These are phyloP conservation scores for Meganola albula DNA, from an alignment of 2,888 invertebrate species.

Conservation along the genomic window DNA sequence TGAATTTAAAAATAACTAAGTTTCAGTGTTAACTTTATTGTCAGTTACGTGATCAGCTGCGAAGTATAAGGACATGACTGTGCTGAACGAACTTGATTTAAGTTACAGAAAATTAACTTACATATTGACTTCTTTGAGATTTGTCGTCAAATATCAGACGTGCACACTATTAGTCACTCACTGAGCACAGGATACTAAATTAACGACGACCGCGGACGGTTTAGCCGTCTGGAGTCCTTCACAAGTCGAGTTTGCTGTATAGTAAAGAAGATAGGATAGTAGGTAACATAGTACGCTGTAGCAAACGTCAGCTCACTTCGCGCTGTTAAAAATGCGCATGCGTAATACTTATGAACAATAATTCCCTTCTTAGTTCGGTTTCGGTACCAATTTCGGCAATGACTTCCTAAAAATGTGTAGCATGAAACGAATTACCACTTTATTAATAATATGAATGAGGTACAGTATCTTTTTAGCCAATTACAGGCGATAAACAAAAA, in stretches of 20 bases:
- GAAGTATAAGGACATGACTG: constrained; percentile 16
- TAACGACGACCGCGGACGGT: constrained; percentile 25
- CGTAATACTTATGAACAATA: too few species aligned
- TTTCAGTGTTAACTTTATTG: constrained; percentile 30
- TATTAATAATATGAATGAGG: too few species aligned
- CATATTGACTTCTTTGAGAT: too few species aligned
- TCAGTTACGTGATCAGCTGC: constrained; percentile 30
- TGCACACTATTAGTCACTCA: constrained; percentile 11
- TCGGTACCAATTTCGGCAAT: too few species aligned
- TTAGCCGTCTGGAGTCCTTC: constrained; percentile 19
- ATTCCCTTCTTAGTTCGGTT: too few species aligned
- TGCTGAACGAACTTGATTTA: too few species aligned
- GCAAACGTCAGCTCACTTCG: constrained; percentile 49
- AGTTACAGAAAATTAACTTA: constrained; percentile 13
- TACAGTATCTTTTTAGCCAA: too few species aligned
- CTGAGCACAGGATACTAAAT: constrained; percentile 23
- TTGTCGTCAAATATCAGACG: constrained; percentile 12
- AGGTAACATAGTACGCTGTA: too few species aligned
- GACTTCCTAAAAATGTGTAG: too few species aligned
- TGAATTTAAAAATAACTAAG: constrained; percentile 8
- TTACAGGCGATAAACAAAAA: too few species aligned
- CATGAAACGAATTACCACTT: too few species aligned
- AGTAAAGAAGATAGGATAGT: too few species aligned
- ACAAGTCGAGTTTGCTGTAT: constrained; percentile 16
- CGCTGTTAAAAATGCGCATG: constrained; percentile 48